A percentile compares a stretch with the other conserved stretches of the same genome.
Conservation (phyloP, 2,888 invertebrate genomes). For the Cylloceria caligata region DNA sequence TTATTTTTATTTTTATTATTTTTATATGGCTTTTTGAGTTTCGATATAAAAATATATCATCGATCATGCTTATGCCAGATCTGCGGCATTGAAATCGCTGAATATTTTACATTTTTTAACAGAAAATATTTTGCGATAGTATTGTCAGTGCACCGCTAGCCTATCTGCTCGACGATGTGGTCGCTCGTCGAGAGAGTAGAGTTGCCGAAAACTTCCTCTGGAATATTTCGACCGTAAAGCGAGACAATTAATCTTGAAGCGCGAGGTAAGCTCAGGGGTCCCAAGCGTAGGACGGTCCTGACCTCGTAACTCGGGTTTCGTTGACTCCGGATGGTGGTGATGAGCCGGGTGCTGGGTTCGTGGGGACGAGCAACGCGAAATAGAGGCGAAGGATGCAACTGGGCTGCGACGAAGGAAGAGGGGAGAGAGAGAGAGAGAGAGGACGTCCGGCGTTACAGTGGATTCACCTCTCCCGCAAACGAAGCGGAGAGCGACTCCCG, state of each 20-base stretch:
- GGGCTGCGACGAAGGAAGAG: constrained; percentile 36
- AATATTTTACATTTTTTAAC: neutral
- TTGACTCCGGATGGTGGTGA: constrained; percentile 74
- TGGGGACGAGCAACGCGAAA: constrained; percentile 52
- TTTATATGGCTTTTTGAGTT: neutral
- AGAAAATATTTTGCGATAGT: neutral
- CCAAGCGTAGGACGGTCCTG: constrained; percentile 58
- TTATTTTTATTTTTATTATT: no score
- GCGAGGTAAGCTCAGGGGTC: constrained; percentile 46
- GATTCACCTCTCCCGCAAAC: constrained; percentile 77
- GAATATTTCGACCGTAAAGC: constrained; percentile 63
- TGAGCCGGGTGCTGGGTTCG: constrained; percentile 35
- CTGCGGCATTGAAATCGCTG: constrained; percentile 1
- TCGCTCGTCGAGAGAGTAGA: constrained; percentile 4
- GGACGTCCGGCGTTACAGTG: constrained; percentile 76
- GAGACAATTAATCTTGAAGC: constrained; percentile 74
- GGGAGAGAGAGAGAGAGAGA: constrained; percentile 66
- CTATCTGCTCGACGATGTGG: constrained; percentile 31
- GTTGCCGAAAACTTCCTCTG: constrained; percentile 55
- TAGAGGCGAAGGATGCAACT: constrained; percentile 58
- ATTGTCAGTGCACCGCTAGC: neutral
- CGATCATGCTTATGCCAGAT: neutral
- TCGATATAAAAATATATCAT: neutral
- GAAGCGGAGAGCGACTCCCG: constrained; percentile 75
- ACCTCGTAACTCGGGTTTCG: constrained; percentile 76